A percentile compares a stretch with the other conserved stretches of the same genome.
Conservation (phyloP, 2,797 vertebrate species). For the Limnodromus scolopaceus region DNA sequence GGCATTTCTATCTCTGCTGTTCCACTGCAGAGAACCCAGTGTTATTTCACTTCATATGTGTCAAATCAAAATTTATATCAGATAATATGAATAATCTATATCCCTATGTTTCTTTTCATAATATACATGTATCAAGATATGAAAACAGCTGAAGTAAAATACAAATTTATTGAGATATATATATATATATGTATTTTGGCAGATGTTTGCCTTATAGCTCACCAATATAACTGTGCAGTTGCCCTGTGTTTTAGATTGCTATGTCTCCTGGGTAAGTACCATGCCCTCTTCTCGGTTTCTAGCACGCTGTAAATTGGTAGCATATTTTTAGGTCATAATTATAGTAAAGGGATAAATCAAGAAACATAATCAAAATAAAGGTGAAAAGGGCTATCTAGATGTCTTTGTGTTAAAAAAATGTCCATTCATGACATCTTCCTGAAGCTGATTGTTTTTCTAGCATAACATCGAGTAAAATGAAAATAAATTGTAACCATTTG, state of each 20-base stretch:
- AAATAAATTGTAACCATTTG: not conserved
- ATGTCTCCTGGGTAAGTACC: not conserved
- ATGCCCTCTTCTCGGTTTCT: not conserved
- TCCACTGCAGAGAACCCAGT: not conserved
- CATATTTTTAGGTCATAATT: not conserved
- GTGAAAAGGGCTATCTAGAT: not conserved
- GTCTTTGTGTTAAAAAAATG: not conserved
- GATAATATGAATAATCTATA: not conserved
- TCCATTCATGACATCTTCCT: not conserved
- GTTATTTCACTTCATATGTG: not conserved
- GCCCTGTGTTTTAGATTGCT: not conserved
- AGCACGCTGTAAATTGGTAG: not conserved
- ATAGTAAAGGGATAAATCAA: not conserved
- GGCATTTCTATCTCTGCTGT: not conserved
- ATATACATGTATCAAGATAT: not conserved
- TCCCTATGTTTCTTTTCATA: not conserved
- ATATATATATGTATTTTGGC: not conserved
- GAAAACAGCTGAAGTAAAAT: not conserved
- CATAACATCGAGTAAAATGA: not conserved
- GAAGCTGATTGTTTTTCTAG: not conserved
- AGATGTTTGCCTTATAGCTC: not conserved
- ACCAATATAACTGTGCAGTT: not conserved
- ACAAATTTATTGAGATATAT: not conserved
- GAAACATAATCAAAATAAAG: not conserved
- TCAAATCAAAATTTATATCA: not conserved